A percentile compares a stretch with the other conserved stretches of the same genome.
Conservation (phyloP, 2,888 invertebrate species). For the Adelognathus sp. region DNA sequence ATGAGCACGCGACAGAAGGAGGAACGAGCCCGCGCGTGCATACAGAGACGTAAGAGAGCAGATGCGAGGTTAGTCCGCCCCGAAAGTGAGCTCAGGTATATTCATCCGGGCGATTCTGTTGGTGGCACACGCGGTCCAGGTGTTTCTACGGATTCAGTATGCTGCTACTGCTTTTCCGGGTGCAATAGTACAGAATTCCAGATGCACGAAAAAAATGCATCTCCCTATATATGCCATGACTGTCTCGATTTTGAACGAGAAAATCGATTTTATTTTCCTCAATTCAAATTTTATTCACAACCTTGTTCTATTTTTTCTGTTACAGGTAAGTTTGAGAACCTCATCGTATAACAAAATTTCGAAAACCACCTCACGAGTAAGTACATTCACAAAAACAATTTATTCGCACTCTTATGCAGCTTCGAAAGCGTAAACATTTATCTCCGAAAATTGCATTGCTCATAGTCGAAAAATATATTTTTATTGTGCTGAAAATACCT, state of each 20-base stretch:
- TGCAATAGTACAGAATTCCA: background rate
- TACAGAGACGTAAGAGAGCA: constrained; percentile 29
- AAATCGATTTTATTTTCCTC: background rate
- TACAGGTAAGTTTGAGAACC: constrained; percentile 46
- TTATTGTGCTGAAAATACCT: too few relatives aligned
- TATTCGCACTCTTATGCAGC: too few relatives aligned
- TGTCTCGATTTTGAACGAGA: background rate
- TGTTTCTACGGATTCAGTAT: constrained; percentile 41
- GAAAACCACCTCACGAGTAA: constrained; percentile 15
- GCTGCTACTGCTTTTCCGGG: constrained; percentile 33
- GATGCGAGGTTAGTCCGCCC: constrained; percentile 41
- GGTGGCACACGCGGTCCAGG: constrained; percentile 55
- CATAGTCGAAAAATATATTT: too few relatives aligned
- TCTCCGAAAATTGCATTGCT: too few relatives aligned
- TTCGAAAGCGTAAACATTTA: too few relatives aligned
- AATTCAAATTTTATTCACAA: background rate
- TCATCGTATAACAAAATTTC: background rate
- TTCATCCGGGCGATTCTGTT: constrained; percentile 10
- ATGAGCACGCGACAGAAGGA: constrained; percentile 54
- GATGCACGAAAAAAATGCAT: background rate
- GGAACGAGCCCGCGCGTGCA: constrained; percentile 45
- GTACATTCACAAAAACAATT: background rate
- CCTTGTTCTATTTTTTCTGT: constrained; percentile 23
- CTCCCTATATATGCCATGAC: too few relatives aligned
- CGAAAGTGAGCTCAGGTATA: constrained; percentile 42